phyloP scores from a whole-genome alignment of 2,888 invertebrate genomes.

The Loripinus fragilis region DNA sequence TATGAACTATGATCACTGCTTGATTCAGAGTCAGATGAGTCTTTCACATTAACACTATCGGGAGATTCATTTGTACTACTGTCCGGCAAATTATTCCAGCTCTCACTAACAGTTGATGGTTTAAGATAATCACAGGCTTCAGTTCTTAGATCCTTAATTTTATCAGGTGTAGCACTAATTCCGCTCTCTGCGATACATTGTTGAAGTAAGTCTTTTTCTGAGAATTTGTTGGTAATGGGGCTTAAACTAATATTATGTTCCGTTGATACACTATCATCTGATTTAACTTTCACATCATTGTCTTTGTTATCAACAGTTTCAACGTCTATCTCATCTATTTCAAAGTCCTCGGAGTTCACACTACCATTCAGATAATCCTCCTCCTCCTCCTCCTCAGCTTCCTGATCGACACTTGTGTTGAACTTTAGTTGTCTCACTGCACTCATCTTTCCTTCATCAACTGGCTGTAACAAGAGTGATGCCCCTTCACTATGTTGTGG shows the following conservation, averaged over 20 bases:
- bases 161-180: conserved; percentile 21
- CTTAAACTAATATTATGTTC: background rate
- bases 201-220: conserved; percentile 40
- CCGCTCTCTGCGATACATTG: conserved; percentile 55
- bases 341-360: conserved; percentile 61
- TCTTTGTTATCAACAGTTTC: conserved; percentile 46
- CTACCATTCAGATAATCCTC: conserved; percentile 57
- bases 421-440: conserved; percentile 56
- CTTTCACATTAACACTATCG: conserved; percentile 32
- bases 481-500: conserved; percentile 41
- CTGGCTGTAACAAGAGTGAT: conserved; percentile 51
- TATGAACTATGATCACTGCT: background rate
- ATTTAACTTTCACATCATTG: conserved; percentile 6
- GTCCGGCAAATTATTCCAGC: conserved; percentile 19
- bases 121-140: no score
- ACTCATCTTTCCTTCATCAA: conserved; percentile 39
- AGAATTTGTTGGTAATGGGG: background rate
- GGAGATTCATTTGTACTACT: conserved; percentile 47
- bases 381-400: conserved; percentile 40
- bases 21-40: conserved; percentile 1
- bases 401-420: conserved; percentile 32
- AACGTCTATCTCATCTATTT: conserved; percentile 61
- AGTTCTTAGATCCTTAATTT: background rate
- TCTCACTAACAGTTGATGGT: conserved; percentile 5
- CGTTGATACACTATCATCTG: background rate